A percentile compares a stretch with the other conserved stretches of the same genome.
Evolutionary conservation across 1,140 invertebrate genomes (phyloP).

Genomic region (Ditylenchus dipsaci): DNA sequence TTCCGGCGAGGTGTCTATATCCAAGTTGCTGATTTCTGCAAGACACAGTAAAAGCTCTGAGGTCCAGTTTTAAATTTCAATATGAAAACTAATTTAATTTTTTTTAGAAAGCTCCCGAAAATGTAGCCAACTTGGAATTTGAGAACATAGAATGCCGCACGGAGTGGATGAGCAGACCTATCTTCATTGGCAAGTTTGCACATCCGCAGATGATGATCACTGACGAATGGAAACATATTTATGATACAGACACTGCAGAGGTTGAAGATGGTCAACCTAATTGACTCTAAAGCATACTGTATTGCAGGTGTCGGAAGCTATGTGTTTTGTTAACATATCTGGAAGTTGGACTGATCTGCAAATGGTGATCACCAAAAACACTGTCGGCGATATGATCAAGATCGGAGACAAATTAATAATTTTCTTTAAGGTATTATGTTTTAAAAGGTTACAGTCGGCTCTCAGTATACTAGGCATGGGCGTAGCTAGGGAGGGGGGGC

Average conservation of each 20-base stretch:
- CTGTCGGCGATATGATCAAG: slow-evolving; percentile 43
- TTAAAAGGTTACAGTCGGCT: not conserved
- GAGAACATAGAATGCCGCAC: slow-evolving; percentile 39
- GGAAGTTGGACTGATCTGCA: slow-evolving; percentile 47
- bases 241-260: not conserved
- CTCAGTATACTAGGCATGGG: too few species aligned
- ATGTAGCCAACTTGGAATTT: slow-evolving; percentile 39
- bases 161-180: slow-evolving; percentile 52
- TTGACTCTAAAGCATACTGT: not conserved
- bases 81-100: not conserved
- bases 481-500: too few species aligned
- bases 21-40: slow-evolving; percentile 29
- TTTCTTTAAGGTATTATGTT: slow-evolving; percentile 44
- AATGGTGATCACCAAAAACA: slow-evolving; percentile 52
- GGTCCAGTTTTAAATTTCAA: slow-evolving; percentile 11
- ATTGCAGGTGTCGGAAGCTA: slow-evolving; percentile 37
- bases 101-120: slow-evolving; percentile 45
- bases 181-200: slow-evolving; percentile 44
- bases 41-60: slow-evolving; percentile 31
- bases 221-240: slow-evolving; percentile 42
- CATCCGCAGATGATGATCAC: slow-evolving; percentile 33
- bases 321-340: slow-evolving; percentile 36
- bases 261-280: not conserved
- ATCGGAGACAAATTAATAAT: slow-evolving; percentile 44
- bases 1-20: slow-evolving; percentile 43